phyloP scores from a whole-genome alignment of 2,113 vertebrate species.

The Silurus asotus region DNA sequence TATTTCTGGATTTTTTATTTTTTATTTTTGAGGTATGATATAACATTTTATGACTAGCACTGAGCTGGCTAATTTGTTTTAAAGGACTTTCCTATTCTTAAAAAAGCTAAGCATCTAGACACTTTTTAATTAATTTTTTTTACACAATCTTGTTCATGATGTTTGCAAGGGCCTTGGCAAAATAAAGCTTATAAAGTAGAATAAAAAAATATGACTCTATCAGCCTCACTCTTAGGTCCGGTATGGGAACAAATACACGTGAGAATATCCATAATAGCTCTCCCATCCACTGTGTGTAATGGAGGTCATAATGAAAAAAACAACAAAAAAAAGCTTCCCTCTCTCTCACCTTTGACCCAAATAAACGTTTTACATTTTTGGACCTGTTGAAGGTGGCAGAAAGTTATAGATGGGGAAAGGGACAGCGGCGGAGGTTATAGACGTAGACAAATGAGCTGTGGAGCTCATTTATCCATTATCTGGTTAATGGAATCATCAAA shows the following conservation, averaged over 20 bases:
- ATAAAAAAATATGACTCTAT: background rate
- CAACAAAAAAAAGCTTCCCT: background rate
- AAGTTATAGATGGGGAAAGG: background rate
- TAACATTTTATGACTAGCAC: background rate
- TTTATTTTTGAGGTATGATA: background rate
- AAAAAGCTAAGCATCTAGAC: too few relatives aligned
- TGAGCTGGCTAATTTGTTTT: background rate
- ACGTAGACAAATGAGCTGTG: conserved; percentile 24
- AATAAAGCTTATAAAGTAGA: background rate
- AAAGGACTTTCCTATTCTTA: too few relatives aligned
- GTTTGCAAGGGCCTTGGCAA: background rate
- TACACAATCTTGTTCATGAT: background rate
- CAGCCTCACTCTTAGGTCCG: too few relatives aligned
- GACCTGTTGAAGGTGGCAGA: background rate
- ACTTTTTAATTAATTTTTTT: background rate
- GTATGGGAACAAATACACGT: background rate
- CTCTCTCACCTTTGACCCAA: background rate
- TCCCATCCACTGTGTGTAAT: background rate
- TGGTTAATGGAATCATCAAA: conserved; percentile 27
- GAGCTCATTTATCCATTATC: conserved; percentile 20
- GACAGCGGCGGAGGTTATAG: background rate
- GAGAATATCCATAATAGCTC: background rate
- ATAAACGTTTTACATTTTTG: background rate
- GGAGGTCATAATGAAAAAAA: background rate
- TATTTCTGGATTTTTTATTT: too few relatives aligned